phyloP scores from a whole-genome alignment of 2,888 invertebrate species.

The Drepanosiphum platanoidis region DNA sequence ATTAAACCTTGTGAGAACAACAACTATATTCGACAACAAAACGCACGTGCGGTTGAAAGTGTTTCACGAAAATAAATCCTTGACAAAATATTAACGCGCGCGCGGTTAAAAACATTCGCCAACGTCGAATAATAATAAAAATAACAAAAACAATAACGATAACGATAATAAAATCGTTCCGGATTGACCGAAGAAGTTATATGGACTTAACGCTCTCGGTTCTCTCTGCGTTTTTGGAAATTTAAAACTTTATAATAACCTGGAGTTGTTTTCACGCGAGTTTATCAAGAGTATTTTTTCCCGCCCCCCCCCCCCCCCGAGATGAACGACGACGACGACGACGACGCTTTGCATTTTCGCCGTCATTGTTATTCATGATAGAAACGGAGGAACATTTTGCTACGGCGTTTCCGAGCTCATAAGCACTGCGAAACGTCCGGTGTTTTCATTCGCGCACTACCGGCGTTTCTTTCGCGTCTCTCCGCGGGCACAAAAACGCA shows the following conservation, averaged over 20 bases:
- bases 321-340: conserved; percentile 27
- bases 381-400: conserved; percentile 39
- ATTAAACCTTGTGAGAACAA: no score
- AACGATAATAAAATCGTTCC: not conserved
- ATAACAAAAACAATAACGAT: no score
- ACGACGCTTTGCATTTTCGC: conserved; percentile 38
- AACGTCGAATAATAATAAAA: no score
- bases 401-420: conserved; percentile 51
- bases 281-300: conserved; percentile 36
- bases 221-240: not conserved
- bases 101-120: no score
- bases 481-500: not conserved
- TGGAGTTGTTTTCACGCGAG: conserved; percentile 19
- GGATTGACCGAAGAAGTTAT: conserved; percentile 4
- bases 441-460: conserved; percentile 29
- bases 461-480: conserved; percentile 51
- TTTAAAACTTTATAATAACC: conserved; percentile 6
- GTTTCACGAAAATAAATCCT: no score
- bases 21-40: no score
- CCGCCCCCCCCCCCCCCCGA: not conserved
- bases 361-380: conserved; percentile 44
- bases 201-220: not conserved
- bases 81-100: no score
- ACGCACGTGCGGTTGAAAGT: no score
- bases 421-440: conserved; percentile 57